Conservation (phyloP, 2,888 invertebrate genomes). For the Molanna angustata region DNA sequence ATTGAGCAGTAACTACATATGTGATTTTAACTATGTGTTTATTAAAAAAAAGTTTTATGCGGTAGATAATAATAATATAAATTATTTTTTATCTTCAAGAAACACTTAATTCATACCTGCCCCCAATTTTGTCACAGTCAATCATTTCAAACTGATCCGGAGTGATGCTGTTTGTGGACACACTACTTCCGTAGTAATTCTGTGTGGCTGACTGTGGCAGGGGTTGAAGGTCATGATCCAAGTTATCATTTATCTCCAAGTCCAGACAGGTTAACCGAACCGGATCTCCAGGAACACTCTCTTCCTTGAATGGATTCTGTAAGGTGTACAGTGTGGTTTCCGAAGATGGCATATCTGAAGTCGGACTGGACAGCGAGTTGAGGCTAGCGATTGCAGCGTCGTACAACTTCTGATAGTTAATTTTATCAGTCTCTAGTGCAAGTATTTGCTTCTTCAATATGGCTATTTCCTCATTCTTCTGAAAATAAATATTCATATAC, state of each 20-base stretch:
- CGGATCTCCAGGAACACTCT: conserved; percentile 11
- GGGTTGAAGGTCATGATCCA: conserved; percentile 37
- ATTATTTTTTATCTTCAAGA: too few species aligned
- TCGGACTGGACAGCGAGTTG: conserved; percentile 50
- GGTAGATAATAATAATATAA: too few species aligned
- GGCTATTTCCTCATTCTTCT: conserved; percentile 56
- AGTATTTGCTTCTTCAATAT: conserved; percentile 54
- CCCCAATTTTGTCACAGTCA: conserved; percentile 52
- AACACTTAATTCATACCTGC: conserved; percentile 45
- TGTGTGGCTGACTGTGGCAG: conserved; percentile 49
- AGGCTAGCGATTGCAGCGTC: conserved; percentile 52
- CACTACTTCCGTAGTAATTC: conserved; percentile 52
- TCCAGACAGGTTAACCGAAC: conserved; percentile 11
- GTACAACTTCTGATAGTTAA: conserved; percentile 55
- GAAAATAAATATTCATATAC: conserved; percentile 6
- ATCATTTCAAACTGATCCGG: conserved; percentile 65
- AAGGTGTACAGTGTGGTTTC: conserved; percentile 30
- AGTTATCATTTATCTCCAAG: conserved; percentile 1
- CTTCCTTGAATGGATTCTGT: conserved; percentile 19
- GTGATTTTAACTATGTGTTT: too few species aligned
- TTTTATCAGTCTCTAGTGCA: conserved; percentile 56
- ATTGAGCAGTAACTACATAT: too few species aligned
- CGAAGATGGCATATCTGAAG: conserved; percentile 39
- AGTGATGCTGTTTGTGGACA: conserved; percentile 55
- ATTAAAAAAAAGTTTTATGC: too few species aligned